Evolutionary conservation across 2,113 vertebrate species (phyloP), one percentile per base, ranked within the genome.

Genomic region (Tachycineta bicolor): DNA sequence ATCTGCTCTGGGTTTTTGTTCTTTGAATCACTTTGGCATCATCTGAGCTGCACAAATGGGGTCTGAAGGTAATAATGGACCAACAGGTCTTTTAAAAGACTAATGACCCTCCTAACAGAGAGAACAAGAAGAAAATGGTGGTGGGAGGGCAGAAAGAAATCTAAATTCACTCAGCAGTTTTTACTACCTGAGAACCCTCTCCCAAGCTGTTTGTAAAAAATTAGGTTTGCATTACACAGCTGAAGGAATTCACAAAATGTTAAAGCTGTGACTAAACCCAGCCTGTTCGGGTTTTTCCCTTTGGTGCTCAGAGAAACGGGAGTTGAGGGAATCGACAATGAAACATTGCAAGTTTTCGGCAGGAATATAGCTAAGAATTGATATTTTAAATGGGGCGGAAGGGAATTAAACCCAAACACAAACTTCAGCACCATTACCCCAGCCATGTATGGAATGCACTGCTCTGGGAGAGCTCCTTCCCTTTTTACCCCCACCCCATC

Each of bases 221-320:
- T 23, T 90, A 64, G 47, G 46, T 75, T 96, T 92, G 81, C 34
- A 16, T 89, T 96, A 71, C 50, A 47, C 75, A 94, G 65, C 69
- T 88, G 75, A 96, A 94, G 65, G 73, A 96, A 91, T 96, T 94
- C 69, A 88, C 71, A 73, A 75, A 89, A 67, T 21, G 23, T 76
- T 85, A 79, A 90, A 78, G 39, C 81, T 90, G 77, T 89, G 63
- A 73, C 75, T 93, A 74, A 94, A 95, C 25, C 28, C 46, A 50
- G 37, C 37, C 80, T 63, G 86, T 75, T 74, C 2, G n/a, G 71
- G 44, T 29, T 93, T 94, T 94, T 44, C 59, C 39, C 82, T 92
- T 86, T 92, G 90, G 83, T 93, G 64, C 83, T 86, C 44, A 8
- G 44, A 89, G 92, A 75, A 92, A 87, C 47, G 70, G 34, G 74